Evolutionary conservation across 2,888 invertebrate species (phyloP).

Genomic region (Cephalotes varians): DNA sequence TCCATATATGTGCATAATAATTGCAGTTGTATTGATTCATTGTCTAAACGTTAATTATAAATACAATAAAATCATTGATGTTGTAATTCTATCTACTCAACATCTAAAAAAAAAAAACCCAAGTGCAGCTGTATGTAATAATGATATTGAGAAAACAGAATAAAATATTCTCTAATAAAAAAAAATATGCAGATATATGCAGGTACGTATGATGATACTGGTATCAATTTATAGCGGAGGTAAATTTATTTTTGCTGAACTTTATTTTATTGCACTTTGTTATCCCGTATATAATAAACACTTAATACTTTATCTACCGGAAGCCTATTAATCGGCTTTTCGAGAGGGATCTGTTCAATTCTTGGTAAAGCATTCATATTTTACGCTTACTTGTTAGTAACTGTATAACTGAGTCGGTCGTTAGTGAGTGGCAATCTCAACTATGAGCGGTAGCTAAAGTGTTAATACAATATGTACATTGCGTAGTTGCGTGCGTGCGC

Average conservation of each 20-base stretch:
- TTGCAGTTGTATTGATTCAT: constrained; percentile 77
- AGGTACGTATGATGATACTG: neutral
- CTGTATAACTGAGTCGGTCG: no score
- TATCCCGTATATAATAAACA: neutral
- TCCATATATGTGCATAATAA: constrained; percentile 74
- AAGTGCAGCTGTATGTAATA: neutral
- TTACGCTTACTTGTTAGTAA: no score
- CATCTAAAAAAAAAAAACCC: neutral
- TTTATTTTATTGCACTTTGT: constrained; percentile 14
- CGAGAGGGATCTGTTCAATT: no score
- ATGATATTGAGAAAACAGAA: neutral
- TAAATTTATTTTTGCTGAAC: neutral
- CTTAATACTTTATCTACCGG: no score
- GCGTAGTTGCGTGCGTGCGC: neutral
- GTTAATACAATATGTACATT: no score
- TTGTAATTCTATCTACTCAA: constrained; percentile 28
- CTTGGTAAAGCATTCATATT: no score
- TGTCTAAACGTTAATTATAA: constrained; percentile 77
- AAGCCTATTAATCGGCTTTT: no score
- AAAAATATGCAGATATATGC: neutral
- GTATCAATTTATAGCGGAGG: neutral
- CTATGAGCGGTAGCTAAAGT: no score
- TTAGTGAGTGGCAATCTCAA: no score
- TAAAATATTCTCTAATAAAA: neutral
- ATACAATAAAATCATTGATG: constrained; percentile 72